Evolutionary conservation across 2,888 invertebrate species (phyloP).

Genomic region (Spatulosminthurus flaviceps): DNA sequence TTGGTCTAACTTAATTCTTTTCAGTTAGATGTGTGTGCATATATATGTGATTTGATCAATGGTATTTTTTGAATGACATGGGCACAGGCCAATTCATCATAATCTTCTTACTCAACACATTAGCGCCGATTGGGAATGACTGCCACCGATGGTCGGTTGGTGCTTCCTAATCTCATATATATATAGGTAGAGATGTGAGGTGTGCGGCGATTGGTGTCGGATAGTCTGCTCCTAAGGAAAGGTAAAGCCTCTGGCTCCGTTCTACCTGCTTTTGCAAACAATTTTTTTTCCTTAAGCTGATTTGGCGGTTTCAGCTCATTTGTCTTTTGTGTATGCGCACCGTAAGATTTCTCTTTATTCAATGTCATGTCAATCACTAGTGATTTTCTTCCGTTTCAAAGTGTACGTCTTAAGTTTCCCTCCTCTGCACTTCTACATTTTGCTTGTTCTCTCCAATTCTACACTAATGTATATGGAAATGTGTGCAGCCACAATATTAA

Average conservation of each 20-base stretch:
- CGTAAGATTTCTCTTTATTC: constrained; percentile 21
- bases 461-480: no score
- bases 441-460: no score
- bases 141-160: constrained; percentile 5
- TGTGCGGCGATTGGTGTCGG: background rate
- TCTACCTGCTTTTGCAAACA: constrained; percentile 20
- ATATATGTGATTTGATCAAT: background rate
- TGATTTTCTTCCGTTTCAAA: constrained; percentile 3
- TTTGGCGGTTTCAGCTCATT: constrained; percentile 21
- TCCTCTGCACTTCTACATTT: background rate
- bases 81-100: constrained; percentile 40
- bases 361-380: constrained; percentile 32
- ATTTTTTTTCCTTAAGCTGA: constrained; percentile 28
- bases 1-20: constrained; percentile 29
- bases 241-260: background rate
- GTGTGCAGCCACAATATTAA: no score
- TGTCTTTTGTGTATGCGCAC: background rate
- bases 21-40: no score
- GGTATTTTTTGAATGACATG: constrained; percentile 18
- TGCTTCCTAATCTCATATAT: constrained; percentile 27
- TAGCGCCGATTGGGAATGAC: background rate
- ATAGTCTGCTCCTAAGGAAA: background rate
- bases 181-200: background rate
- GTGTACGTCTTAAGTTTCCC: background rate
- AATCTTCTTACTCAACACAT: constrained; percentile 34